These are phyloP conservation scores for Zaprionus ornatus DNA, from an alignment of 1,140 invertebrate genomes.

Conservation along the genomic window DNA sequence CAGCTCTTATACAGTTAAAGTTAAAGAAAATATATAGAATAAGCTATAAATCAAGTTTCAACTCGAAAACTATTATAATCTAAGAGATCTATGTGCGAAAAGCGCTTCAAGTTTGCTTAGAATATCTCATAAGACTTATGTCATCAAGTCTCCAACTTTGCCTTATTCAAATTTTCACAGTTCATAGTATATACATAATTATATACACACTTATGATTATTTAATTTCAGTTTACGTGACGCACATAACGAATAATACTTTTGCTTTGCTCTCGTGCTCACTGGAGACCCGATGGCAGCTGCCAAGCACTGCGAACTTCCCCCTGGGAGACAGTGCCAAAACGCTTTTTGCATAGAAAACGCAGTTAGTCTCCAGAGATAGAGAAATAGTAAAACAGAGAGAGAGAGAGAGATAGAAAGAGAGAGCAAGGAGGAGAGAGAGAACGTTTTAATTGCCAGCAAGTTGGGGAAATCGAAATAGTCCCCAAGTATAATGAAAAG, in stretches of 20 bases:
- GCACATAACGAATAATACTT: neutral
- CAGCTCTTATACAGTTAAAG: neutral
- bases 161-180: neutral
- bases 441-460: neutral
- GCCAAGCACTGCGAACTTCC: neutral
- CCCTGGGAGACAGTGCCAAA: neutral
- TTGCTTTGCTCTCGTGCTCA: neutral
- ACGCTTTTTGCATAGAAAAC: constrained; percentile 7
- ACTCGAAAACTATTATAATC: neutral
- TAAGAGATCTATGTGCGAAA: neutral
- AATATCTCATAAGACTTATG: neutral
- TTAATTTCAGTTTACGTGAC: constrained; percentile 2
- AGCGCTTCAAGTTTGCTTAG: neutral
- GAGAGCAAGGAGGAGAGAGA: neutral
- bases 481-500: neutral
- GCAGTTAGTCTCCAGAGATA: neutral
- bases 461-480: neutral
- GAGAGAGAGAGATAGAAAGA: neutral
- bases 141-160: neutral
- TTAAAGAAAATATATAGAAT: neutral
- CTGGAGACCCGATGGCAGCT: neutral
- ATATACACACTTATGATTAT: constrained; percentile 3
- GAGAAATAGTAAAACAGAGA: neutral
- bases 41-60: neutral
- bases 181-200: neutral